phyloP scores from a whole-genome alignment of 2,888 invertebrate species.

The Macaria notata region DNA sequence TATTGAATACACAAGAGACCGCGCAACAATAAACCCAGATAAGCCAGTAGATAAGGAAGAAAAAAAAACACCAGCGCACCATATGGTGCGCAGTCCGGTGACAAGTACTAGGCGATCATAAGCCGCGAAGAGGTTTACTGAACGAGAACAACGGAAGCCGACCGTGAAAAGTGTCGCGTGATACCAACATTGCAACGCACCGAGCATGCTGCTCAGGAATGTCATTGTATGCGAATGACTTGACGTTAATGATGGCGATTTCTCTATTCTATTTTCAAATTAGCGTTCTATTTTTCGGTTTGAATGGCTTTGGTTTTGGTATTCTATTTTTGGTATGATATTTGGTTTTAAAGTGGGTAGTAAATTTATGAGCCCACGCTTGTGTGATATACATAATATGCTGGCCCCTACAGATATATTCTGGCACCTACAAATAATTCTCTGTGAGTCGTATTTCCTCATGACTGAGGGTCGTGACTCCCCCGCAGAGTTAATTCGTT shows the following conservation, averaged over 20 bases:
- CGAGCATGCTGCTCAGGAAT: conserved; percentile 26
- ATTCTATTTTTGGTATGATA: conserved; percentile 6
- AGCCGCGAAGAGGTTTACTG: conserved; percentile 49
- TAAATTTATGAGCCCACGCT: conserved; percentile 14
- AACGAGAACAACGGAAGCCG: conserved; percentile 48
- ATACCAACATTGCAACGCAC: conserved; percentile 32
- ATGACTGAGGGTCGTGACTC: no score
- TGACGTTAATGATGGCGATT: conserved; percentile 22
- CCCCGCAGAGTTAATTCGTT: no score
- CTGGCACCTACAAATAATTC: no score
- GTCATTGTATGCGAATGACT: conserved; percentile 31
- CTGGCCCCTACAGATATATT: no score
- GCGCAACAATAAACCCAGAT: conserved; percentile 31
- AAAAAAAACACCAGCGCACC: conserved; percentile 33
- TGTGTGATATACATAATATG: no score
- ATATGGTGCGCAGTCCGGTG: conserved; percentile 53
- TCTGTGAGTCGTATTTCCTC: no score
- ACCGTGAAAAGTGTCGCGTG: conserved; percentile 48
- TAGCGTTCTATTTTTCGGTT: conserved; percentile 6
- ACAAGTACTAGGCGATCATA: conserved; percentile 74
- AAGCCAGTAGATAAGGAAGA: conserved; percentile 30
- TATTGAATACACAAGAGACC: conserved; percentile 22
- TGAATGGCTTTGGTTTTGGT: conserved; percentile 2
- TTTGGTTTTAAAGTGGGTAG: conserved; percentile 9
- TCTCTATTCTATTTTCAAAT: conserved; percentile 14